phyloP scores from a whole-genome alignment of 2,888 invertebrate genomes.

The Prenolepis imparis region DNA sequence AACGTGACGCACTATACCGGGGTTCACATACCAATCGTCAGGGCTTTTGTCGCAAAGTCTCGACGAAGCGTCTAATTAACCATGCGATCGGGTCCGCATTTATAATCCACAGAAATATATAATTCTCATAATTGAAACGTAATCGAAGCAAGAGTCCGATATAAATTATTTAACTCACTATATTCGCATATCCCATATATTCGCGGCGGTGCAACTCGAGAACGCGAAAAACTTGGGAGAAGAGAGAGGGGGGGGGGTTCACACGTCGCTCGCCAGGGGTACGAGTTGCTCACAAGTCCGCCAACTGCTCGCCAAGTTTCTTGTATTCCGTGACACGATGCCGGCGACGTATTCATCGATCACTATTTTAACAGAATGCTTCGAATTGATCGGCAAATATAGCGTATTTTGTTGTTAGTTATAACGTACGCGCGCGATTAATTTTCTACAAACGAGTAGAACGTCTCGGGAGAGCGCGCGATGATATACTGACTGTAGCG shows the following conservation, averaged over 20 bases:
- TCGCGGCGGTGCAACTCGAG: not conserved
- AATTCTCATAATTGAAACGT: no score
- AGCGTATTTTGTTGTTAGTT: not conserved
- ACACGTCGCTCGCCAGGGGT: not conserved
- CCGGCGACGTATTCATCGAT: not conserved
- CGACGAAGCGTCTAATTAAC: no score
- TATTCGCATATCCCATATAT: no score
- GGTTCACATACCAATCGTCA: no score
- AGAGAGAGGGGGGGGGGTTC: not conserved
- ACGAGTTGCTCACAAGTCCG: not conserved
- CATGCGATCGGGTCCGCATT: no score
- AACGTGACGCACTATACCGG: no score
- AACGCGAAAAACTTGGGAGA: not conserved
- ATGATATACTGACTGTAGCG: not conserved
- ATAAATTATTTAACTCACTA: no score
- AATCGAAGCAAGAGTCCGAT: no score
- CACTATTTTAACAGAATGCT: not conserved
- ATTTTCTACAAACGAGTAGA: not conserved
- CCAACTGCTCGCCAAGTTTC: not conserved
- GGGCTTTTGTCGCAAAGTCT: no score
- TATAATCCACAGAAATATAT: no score
- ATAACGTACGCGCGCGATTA: not conserved
- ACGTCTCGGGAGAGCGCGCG: not conserved
- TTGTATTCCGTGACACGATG: not conserved
- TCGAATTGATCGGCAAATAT: not conserved